phyloP scores from a whole-genome alignment of 2,797 vertebrate species.

The Hirundo rustica region DNA sequence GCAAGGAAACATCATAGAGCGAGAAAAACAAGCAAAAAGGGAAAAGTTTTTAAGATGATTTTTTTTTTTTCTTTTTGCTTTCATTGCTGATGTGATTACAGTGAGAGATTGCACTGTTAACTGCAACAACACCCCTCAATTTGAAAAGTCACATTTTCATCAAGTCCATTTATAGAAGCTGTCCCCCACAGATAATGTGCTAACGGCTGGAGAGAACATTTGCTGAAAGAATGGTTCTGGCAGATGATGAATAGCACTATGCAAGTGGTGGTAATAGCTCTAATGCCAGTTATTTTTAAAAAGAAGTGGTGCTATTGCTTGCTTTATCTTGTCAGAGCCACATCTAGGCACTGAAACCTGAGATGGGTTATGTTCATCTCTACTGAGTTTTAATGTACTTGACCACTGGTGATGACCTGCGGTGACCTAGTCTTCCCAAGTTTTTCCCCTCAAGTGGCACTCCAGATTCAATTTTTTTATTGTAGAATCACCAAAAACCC shows the following conservation, averaged over 20 bases:
- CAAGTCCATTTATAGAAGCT: slow-evolving; percentile 23
- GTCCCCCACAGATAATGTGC: slow-evolving; percentile 19
- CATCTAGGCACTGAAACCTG: not conserved
- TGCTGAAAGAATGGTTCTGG: slow-evolving; percentile 13
- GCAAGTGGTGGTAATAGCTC: slow-evolving; percentile 11
- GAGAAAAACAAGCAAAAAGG: slow-evolving; percentile 41
- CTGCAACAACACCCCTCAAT: not conserved
- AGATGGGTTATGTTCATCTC: not conserved
- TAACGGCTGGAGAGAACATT: slow-evolving; percentile 45
- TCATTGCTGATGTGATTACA: not conserved
- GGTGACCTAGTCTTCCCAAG: not conserved
- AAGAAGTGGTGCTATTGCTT: not conserved
- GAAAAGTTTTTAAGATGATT: slow-evolving; percentile 38
- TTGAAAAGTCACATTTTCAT: slow-evolving; percentile 49
- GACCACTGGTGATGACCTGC: not conserved
- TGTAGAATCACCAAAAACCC: not conserved
- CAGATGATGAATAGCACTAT: slow-evolving; percentile 18
- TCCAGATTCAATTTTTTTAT: not conserved
- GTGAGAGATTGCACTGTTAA: slow-evolving; percentile 4
- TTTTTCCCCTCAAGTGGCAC: not conserved
- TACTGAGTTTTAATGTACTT: not conserved
- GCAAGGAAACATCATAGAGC: slow-evolving; percentile 21
- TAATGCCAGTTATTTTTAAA: slow-evolving; percentile 17
- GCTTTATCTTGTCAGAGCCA: not conserved
- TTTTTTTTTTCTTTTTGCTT: slow-evolving; percentile 11